Percentiles rank a stretch among this genome's conserved stretches.
phyloP scores from a whole-genome alignment of 2,113 vertebrate species.

The Ahaetulla prasina region DNA sequence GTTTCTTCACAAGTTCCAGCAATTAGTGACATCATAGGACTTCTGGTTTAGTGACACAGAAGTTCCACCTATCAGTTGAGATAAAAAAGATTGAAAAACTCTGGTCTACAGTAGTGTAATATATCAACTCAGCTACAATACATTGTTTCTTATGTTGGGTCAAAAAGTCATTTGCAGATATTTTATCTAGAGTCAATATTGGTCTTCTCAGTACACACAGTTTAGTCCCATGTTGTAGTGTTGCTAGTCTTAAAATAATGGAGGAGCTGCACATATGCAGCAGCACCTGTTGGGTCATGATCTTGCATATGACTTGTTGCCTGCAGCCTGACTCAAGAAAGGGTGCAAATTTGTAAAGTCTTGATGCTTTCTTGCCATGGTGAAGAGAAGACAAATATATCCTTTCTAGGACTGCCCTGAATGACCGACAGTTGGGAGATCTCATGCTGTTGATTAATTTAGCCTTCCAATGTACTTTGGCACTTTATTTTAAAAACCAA shows the following conservation, averaged over 20 bases:
- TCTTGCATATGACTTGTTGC: neutral
- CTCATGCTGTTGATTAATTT: neutral
- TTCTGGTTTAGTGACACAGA: neutral
- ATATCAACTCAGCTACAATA: neutral
- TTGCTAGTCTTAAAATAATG: neutral
- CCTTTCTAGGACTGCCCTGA: no score
- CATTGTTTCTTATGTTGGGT: neutral
- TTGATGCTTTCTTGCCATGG: neutral
- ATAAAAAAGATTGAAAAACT: neutral
- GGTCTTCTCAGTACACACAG: neutral
- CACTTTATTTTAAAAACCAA: neutral
- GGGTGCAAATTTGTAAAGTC: neutral
- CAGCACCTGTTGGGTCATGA: neutral
- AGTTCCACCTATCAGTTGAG: neutral
- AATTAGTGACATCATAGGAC: neutral
- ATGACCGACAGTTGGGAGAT: neutral
- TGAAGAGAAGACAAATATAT: neutral
- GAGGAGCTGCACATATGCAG: neutral
- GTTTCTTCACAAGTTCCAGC: neutral
- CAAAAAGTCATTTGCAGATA: neutral
- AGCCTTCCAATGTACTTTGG: neutral
- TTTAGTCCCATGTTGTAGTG: no score
- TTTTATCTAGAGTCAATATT: neutral
- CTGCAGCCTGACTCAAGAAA: neutral
- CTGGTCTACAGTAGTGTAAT: neutral